Evolutionary conservation across 53 echinoderm and acorn worm species (phyloP), one percentile per base, ranked within the genome.

Genomic region (Stichopus horrens): DNA sequence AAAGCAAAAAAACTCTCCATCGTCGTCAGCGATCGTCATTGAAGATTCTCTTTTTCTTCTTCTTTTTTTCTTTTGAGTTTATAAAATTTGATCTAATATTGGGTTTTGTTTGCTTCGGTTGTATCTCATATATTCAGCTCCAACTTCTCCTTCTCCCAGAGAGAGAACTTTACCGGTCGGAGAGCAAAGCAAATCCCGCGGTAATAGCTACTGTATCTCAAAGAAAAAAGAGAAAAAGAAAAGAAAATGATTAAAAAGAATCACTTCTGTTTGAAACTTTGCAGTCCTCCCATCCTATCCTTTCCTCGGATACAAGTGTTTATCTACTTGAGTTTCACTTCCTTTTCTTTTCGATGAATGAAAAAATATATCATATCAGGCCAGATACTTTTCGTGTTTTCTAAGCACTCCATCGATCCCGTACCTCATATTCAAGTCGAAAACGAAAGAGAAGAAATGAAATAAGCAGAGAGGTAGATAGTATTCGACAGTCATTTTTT

Each of bases 181-280:
- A 79, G 79, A 79, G 79, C 13, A 53, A 55, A 79, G 79, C 56
- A 79, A 79, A 79, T 16, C 79, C 79, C 79, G 9, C 8, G 79
- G 55, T 16, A 55, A 79, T 79, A 55, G 55, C 79, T 55, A 79
- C 52, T 79, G 79, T 79, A 79, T 79, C 79, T 79, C 63, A 10
- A 10, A 63, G 16, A 6, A 10, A 10, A 60, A 63, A 63, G 63
- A 63, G 16, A 63, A 16, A 63, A 10, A 63, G 16, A 63, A 63
- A 63, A 13, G 0, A 37, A 37, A 37, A 37, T 37, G 37, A 37
- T 37, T 37, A 37, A 37, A 37, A 37, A 37, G 37, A 37, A 37
- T 37, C 37, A 37, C 37, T 37, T 37, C 37, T 37, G 37, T 37
- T 37, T 37, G 37, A 37, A 37, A 37, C 37, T 37, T 37, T 37